A percentile compares a stretch with the other conserved stretches of the same genome.
These are phyloP conservation scores for Oreochromis grahami DNA, from an alignment of 2,797 vertebrate genomes.

Conservation along the genomic window DNA sequence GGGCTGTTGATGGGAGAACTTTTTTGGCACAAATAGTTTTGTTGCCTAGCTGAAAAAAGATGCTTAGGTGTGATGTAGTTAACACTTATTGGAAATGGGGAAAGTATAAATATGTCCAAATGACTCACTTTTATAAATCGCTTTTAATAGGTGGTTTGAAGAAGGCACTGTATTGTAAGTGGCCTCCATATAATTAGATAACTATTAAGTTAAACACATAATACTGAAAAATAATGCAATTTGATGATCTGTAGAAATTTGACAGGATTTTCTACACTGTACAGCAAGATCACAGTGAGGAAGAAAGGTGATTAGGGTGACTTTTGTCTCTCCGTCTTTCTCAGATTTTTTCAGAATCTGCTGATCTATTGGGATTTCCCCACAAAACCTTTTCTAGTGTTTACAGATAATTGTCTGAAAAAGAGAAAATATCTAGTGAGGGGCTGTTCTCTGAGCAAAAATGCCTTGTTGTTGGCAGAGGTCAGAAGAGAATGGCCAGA, in stretches of 20 bases:
- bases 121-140: not conserved
- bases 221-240: not conserved
- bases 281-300: not conserved
- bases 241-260: not conserved
- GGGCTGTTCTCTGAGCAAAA: not conserved
- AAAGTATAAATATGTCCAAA: not conserved
- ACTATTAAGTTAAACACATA: not conserved
- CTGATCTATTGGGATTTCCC: not conserved
- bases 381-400: not conserved
- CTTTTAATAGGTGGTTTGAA: not conserved
- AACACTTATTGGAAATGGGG: not conserved
- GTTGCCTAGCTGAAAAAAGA: not conserved
- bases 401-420: not conserved
- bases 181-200: not conserved
- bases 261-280: not conserved
- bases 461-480: not conserved
- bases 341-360: not conserved
- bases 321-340: not conserved
- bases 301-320: not conserved
- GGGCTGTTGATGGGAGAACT: not conserved
- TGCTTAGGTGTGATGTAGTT: not conserved
- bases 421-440: not conserved
- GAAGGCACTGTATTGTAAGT: not conserved
- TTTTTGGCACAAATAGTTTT: not conserved
- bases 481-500: not conserved